Evolutionary conservation across 2,888 invertebrate genomes (phyloP).

Genomic region (Rotaria magnacalcarata): DNA sequence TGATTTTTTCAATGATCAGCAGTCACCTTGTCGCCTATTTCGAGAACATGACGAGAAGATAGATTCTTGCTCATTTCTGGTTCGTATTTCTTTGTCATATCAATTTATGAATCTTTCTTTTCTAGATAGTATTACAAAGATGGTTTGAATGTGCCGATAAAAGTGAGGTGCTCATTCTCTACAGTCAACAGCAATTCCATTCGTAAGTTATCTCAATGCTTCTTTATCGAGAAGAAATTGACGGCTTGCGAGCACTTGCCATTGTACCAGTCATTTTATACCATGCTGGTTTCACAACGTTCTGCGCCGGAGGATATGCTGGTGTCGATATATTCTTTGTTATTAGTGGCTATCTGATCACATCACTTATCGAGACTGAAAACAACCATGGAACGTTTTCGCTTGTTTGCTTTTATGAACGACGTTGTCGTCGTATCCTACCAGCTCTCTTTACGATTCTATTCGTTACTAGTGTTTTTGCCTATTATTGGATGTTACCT

Average conservation of each 20-base stretch:
- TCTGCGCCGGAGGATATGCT: background rate
- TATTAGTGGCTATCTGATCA: background rate
- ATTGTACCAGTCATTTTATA: background rate
- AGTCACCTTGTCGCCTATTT: too few species aligned
- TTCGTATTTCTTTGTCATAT: too few species aligned
- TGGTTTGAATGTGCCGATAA: too few species aligned
- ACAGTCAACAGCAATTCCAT: too few species aligned
- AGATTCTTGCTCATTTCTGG: too few species aligned
- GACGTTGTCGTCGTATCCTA: background rate
- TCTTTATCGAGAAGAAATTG: background rate
- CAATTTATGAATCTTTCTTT: too few species aligned
- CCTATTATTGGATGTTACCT: background rate
- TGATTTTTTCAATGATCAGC: too few species aligned
- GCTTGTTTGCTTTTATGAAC: background rate
- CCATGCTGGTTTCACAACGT: background rate
- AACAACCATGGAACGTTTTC: background rate
- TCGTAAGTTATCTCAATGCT: background rate
- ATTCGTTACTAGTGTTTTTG: background rate
- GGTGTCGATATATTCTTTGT: conserved; percentile 7
- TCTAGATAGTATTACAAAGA: too few species aligned
- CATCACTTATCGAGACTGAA: background rate
- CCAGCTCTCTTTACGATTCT: background rate
- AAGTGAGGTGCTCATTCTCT: too few species aligned
- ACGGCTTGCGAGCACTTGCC: background rate
- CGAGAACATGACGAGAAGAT: too few species aligned